Base-by-base conservation (phyloP, 2,888 invertebrate species). In the Gnatocerus cornutus region DNA sequence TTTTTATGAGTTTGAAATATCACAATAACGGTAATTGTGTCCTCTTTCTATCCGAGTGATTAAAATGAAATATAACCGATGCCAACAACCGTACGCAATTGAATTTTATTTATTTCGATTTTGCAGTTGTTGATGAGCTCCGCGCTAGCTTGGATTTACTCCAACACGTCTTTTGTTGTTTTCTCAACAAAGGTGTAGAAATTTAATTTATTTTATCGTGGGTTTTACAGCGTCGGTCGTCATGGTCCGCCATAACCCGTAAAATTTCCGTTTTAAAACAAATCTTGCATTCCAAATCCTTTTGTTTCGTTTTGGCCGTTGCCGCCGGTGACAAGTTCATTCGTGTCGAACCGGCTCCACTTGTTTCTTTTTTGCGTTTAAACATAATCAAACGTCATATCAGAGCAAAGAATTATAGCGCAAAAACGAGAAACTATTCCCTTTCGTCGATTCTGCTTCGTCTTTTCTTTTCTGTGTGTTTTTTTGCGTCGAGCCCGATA, bases 401-500 rank as follows among this genome's bases (percentile, higher is more conserved):
- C 46, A 46, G 46, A 16, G 16, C 46, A 14, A 46, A 46, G 46
- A 46, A 16, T 46, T 46, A 46, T 46, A n/a, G 46, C 9, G 46
- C 46, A 46, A 46, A 46, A 46, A 46, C 46, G 41, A 41, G 10
- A 33, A 41, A 41, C 41, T 46, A 46, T 46, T 46, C 27, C 3
- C 46, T 46, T 46, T 46, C 46, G 46, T 46, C 46, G 46, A 46
- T 46, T 46, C 21, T 16, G 21, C 27, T 46, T 14, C 46, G 46
- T 46, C 46, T 46, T 46, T 46, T 27, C 27, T 7, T 16, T 46
- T 21, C 13, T 46, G 16, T 16, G 7, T 16, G 13, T 10, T 46
- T 46, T 46, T 46, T 16, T 46, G 8, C 14, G 14, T 12, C 46
- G 14, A 16, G 43, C 43, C 21, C 61, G 50, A 61, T 61, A 61